Base-by-base conservation (phyloP, 2,797 vertebrate species). In the Xenopus petersii region DNA sequence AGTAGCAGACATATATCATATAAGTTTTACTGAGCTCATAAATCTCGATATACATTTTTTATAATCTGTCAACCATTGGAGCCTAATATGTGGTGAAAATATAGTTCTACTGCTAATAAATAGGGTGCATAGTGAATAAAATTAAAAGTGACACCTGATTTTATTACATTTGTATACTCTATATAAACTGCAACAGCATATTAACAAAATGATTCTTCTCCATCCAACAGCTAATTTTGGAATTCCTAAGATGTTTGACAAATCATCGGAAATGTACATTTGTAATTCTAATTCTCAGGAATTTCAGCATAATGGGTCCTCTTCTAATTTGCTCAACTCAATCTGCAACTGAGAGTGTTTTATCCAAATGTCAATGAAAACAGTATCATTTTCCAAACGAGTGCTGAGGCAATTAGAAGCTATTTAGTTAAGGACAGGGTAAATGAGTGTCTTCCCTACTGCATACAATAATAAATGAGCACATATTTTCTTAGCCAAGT, bases 371-470 rank as follows among this genome's bases (percentile, higher is more conserved):
- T 77, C 47, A 79, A 33, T 60, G 60, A 64, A 75, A 77, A 71
- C 63, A 78, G 30, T 15, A 9, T 54, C 76, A 76, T 78, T 80
- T 73, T 73, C 77, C 67, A 65, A 76, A 51, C 75, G 73, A 79
- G 54, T 70, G 55, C n/a, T 63, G 36, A 10, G 67, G 24, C 64
- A 66, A 70, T 81, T 67, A 79, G 74, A 70, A 70, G 75, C 80
- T 72, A 67, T 55, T 71, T 80, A 76, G 56, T 69, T 71, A 3
- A 42, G 75, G 78, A 54, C 54, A 11, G 64, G 73, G 60, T 79
- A 78, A 79, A 80, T 75, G 80, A 77, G 62, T n/a, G 81, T 79
- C n/a, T 74, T 70, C 61, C 71, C 26, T 70, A 79, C 60, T 74
- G 74, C 77, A 33, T 58, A 69, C 67, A 48, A 74, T 74, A 70